These are phyloP conservation scores for Parauchenoglanis ngamensis DNA, from an alignment of 2,797 vertebrate genomes.

Conservation along the genomic window DNA sequence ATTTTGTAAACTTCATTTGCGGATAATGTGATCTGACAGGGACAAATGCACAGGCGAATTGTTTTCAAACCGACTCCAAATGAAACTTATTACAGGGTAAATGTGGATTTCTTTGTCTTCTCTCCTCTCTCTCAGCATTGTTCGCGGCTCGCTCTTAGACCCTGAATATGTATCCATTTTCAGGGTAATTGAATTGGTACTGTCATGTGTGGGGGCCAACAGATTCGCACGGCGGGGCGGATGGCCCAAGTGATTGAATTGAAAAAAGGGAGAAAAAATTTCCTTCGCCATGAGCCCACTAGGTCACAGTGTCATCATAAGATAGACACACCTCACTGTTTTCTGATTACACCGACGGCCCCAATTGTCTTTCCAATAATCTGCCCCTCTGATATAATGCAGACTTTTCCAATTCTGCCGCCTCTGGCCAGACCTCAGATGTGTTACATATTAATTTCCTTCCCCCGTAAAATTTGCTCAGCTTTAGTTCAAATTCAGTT, in stretches of 20 bases:
- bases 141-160: conserved; percentile 60
- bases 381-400: conserved; percentile 77
- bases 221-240: conserved; percentile 87
- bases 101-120: conserved; percentile 92
- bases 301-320: conserved; percentile 81
- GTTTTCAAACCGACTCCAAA: conserved; percentile 97
- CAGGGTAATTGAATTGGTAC: conserved; percentile 97
- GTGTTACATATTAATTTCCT: conserved; percentile 99
- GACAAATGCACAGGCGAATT: conserved; percentile 98
- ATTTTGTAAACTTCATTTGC: conserved; percentile 99
- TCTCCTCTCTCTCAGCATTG: conserved; percentile 63
- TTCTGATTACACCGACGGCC: conserved; percentile 85
- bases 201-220: conserved; percentile 86
- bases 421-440: conserved; percentile 83
- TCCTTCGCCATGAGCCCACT: conserved; percentile 63
- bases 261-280: conserved; percentile 75
- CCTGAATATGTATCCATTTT: conserved; percentile 95
- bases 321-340: conserved; percentile 86
- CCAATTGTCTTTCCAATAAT: conserved; percentile 88
- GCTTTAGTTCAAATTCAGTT: conserved; percentile 94
- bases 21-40: conserved; percentile 99
- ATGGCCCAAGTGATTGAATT: conserved; percentile 89
- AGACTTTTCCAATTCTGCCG: conserved; percentile 85
- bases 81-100: conserved; percentile 99
- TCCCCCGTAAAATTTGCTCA: conserved; percentile 87